A percentile compares a stretch with the other conserved stretches of the same genome.
Evolutionary conservation across 2,888 invertebrate genomes (phyloP).

Genomic region (Taenaris catops): DNA sequence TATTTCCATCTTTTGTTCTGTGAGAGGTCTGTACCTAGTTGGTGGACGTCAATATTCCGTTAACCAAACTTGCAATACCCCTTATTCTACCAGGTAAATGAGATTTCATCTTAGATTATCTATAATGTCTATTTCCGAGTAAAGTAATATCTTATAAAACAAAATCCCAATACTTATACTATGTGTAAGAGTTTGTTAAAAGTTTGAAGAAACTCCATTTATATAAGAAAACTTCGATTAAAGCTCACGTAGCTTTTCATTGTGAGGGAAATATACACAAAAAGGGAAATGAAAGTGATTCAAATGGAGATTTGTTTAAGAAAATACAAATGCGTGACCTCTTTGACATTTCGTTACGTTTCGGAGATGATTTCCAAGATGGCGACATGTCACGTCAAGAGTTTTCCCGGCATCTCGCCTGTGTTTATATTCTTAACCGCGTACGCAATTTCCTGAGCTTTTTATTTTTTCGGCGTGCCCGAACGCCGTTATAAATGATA

Average conservation of each 20-base stretch:
- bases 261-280: slow-evolving; percentile 24
- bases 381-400: slow-evolving; percentile 54
- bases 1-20: too few species aligned
- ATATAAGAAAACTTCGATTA: slow-evolving; percentile 10
- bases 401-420: slow-evolving; percentile 35
- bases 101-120: too few species aligned
- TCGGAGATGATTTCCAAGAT: slow-evolving; percentile 49
- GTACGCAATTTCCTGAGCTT: slow-evolving; percentile 60
- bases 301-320: slow-evolving; percentile 48
- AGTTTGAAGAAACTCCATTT: slow-evolving; percentile 3
- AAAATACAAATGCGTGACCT: slow-evolving; percentile 59
- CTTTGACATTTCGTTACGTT: slow-evolving; percentile 48
- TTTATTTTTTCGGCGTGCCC: slow-evolving; percentile 45
- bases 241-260: slow-evolving; percentile 15
- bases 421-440: slow-evolving; percentile 43
- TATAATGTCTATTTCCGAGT: too few species aligned
- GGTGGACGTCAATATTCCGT: too few species aligned
- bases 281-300: slow-evolving; percentile 25
- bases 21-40: too few species aligned
- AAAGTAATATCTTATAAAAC: too few species aligned
- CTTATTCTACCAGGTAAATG: too few species aligned
- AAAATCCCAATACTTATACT: slow-evolving; percentile 23
- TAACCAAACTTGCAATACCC: too few species aligned
- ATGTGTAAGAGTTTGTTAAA: slow-evolving; percentile 23
- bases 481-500: slow-evolving; percentile 49